Evolutionary conservation across 2,888 invertebrate genomes (phyloP).

Genomic region (Diarsia rubi): DNA sequence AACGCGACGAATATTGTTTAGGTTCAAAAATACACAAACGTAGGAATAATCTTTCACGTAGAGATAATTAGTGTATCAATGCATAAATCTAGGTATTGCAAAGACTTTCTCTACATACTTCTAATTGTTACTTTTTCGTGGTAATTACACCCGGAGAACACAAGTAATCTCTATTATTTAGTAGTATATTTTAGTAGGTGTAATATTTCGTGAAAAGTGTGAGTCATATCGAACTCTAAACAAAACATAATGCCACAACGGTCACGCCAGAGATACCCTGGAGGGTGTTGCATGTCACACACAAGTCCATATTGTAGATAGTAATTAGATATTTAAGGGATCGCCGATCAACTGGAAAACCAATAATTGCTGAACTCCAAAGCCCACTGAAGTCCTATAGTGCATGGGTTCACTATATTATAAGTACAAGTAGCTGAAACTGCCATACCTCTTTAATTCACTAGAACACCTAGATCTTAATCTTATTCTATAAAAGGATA

Average conservation of each 20-base stretch:
- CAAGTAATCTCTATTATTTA: not conserved
- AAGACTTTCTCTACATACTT: constrained; percentile 35
- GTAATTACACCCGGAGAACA: constrained; percentile 22
- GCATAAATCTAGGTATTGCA: constrained; percentile 29
- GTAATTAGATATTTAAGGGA: constrained; percentile 16
- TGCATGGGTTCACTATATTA: not conserved
- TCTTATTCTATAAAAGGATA: not conserved
- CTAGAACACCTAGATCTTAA: not conserved
- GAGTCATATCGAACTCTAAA: constrained; percentile 15
- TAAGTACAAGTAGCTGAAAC: not conserved
- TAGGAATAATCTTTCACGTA: not conserved
- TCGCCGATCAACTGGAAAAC: constrained; percentile 24
- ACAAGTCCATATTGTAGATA: not conserved
- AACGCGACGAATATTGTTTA: not conserved
- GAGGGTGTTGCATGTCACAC: constrained; percentile 20
- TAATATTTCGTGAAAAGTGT: not conserved
- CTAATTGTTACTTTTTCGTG: constrained; percentile 24
- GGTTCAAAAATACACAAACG: not conserved
- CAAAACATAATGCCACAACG: constrained; percentile 8
- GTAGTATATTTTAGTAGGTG: not conserved
- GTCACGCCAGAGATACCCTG: constrained; percentile 20
- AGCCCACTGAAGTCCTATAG: not conserved
- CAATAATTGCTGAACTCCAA: not conserved
- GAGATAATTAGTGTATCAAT: constrained; percentile 29
- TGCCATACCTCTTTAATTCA: not conserved